Base-by-base conservation (phyloP, 2,113 vertebrate species). In the Dendrocopos noguchii region DNA sequence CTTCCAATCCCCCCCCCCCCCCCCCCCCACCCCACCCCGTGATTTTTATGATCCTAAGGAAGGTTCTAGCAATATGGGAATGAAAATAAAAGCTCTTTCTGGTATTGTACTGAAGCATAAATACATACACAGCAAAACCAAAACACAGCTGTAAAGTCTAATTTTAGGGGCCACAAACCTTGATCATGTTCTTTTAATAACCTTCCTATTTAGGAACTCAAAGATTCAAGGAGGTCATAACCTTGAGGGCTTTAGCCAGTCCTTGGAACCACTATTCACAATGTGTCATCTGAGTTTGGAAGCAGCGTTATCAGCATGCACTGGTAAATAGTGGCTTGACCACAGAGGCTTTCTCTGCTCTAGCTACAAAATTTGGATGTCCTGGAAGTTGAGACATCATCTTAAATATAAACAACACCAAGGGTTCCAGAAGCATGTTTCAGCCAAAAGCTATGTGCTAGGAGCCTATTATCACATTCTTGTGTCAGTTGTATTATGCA, bases 111-210 rank as follows among this genome's bases (percentile, higher is more conserved):
- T 88, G n/a, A 60, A 73, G 19, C 22, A 17, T 36, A 82, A 87
- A 73, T 60, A 25, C 52, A 66, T 33, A 56, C 25, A 34, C 3
- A 33, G 10, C 3, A 9, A 87, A 93, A 64, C 17, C 56, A 93
- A 94, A 96, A 92, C 75, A 92, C 91, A 95, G 89, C 87, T 94
- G 89, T 44, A 73, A 80, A 21, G 24, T 90, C 87, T 92, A 92
- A 94, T 92, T 96, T 93, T 95, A 94, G 90, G 34, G 44, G 33
- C 34, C 29, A 9, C 44, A 91, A 61, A 84, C 93, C 91, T 83
- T 93, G 81, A 80, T 52, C 68, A 33, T 64, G 39, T 4, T 66
- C 59, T 92, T 82, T 92, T 83, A 84, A 86, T 91, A 94, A 84
- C 76, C 52, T 53, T 77, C 9, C 29, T 68, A 27, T 80, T 72